Evolutionary conservation across 2,797 vertebrate genomes (phyloP).

Genomic region (Smutsia temminckii): DNA sequence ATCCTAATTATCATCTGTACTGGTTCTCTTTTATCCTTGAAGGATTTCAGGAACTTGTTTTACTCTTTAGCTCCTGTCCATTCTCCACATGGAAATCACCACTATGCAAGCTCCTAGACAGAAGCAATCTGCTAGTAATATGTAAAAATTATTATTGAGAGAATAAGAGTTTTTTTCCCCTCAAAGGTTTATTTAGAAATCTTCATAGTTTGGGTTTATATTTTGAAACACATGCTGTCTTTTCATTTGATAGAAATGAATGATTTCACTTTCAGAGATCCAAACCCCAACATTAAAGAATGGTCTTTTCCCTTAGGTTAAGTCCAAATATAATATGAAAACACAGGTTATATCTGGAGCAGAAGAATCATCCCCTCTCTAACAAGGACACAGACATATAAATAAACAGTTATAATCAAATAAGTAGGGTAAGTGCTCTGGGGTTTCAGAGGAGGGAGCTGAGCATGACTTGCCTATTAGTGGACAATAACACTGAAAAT

Average conservation of each 20-base stretch:
- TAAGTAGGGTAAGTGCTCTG: not conserved
- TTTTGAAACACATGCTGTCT: not conserved
- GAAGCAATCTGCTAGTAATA: not conserved
- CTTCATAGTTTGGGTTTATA: slow-evolving; percentile 2
- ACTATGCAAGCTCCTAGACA: not conserved
- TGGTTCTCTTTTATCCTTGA: not conserved
- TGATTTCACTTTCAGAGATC: not conserved
- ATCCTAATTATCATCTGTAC: not conserved
- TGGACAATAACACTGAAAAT: not conserved
- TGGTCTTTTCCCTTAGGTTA: not conserved
- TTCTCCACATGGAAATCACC: not conserved
- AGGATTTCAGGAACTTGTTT: not conserved
- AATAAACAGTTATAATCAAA: not conserved
- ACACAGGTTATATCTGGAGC: not conserved
- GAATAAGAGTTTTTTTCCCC: not conserved
- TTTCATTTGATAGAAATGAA: not conserved
- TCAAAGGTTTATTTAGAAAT: not conserved
- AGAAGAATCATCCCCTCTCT: not conserved
- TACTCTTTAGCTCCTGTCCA: not conserved
- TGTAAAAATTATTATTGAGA: not conserved
- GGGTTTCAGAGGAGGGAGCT: not conserved
- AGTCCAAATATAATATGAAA: not conserved
- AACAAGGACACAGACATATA: not conserved
- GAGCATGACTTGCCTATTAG: not conserved
- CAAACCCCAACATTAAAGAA: not conserved